Base-by-base conservation (phyloP, 2,113 vertebrate genomes). In the Atractosteus spatula region DNA sequence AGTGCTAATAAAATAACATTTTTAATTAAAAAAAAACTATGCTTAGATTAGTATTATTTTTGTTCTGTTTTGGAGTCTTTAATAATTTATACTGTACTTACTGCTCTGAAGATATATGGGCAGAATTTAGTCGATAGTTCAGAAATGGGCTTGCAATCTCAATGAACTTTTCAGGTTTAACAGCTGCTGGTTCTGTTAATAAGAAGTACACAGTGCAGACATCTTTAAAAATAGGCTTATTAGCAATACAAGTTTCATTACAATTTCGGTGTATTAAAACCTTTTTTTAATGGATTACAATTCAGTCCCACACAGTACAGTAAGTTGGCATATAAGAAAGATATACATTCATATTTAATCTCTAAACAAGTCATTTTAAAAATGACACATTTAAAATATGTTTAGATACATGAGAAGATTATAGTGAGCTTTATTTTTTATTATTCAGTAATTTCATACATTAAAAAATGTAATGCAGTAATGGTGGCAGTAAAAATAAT, bases 61-160 rank as follows among this genome's bases (percentile, higher is more conserved):
- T 59, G 29, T 29, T 29, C 29, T 51, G 10, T 10, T 10, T 59
- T 59, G 11, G 47, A 51, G 10, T 7, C 47, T 13, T 13, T n/a
- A 11, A 4, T 4, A 14, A 11, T 59, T 14, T 1, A 16, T 29
- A 29, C 41, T 10, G 6, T 84, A 91, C 92, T 90, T 85, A 92
- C 89, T 0, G 74, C 61, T 89, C 76, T 73, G 75, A 81, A 69
- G 88, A 87, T 63, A 89, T 73, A 65, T 55, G 69, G 69, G 88
- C 78, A 57, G 79, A 59, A 79, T 66, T 62, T 59, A 89, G 74
- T 70, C 79, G 89, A 16, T 88, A 91, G 76, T 91, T 89, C 3
- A 93, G 71, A 87, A 93, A 91, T 0, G 81, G 76, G 59, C 90
- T 92, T 78, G 84, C 78, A 68, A 94, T 89, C 69, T 94, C 93